Evolutionary conservation across 2,797 vertebrate species (phyloP), one percentile per base, ranked within the genome.

Genomic region (Leptatherina wallacei): DNA sequence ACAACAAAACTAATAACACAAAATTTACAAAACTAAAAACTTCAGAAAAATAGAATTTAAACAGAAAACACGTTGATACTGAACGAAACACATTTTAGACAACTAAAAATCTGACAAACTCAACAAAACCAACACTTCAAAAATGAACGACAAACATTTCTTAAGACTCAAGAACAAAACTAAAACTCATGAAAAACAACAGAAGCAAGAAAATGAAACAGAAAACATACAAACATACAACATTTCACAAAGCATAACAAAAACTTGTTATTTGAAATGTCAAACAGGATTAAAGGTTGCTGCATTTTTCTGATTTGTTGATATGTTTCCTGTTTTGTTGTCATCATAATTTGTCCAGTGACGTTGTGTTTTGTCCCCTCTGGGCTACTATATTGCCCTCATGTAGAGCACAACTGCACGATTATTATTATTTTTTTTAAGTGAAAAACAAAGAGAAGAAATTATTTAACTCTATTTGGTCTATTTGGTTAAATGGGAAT

Each of bases 401-500:
- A 79, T 71, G 57, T 79, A 83, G 78, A 75, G 64, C 74, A 81
- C 33, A 40, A 85, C 82, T 81, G 83, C 59, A 66, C 2, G 24
- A 27, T 27, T 27, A 82, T 77, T 60, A 47, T 6, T 44, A 20
- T 44, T 44, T 14, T 16, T 20, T 20, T 44, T 1, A 76, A 84
- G 86, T 82, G 88, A 79, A 76, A 80, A 71, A 88, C 89, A 78
- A 73, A 83, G 68, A 86, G 3, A 10, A 61, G 18, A 14, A n/a
- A 81, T 2, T 75, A 71, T 58, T 12, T 38, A 76, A 70, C 61
- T 83, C 84, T 84, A 89, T 84, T 88, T 86, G 85, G 70, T 86
- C 92, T 93, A 93, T 87, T 83, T 85, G 85, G 85, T 93, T 93
- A 92, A 90, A 85, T 80, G 76, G 64, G 70, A 75, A 85, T 87